Evolutionary conservation across 2,797 vertebrate genomes (phyloP).

Genomic region (Craterocephalus amniculus): DNA sequence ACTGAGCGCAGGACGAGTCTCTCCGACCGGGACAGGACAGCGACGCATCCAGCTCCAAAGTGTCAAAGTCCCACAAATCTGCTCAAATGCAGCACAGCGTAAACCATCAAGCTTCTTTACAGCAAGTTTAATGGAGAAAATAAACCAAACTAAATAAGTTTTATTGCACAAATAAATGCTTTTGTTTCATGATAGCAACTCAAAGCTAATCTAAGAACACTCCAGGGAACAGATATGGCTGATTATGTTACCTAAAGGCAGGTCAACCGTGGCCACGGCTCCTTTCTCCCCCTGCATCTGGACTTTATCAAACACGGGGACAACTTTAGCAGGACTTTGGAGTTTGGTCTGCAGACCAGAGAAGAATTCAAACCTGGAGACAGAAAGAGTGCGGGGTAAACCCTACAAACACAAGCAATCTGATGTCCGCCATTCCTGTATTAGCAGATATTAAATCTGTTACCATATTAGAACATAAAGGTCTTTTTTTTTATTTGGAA

Average conservation of each 20-base stretch:
- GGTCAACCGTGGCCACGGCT: constrained; percentile 69
- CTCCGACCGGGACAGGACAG: constrained; percentile 81
- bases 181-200: not conserved
- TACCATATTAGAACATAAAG: no score
- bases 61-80: constrained; percentile 68
- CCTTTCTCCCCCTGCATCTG: constrained; percentile 82
- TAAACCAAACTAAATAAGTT: not conserved
- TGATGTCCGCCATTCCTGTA: no score
- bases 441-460: no score
- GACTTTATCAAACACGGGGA: constrained; percentile 78
- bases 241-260: constrained; percentile 71
- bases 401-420: not conserved
- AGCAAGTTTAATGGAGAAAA: not conserved
- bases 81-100: not conserved
- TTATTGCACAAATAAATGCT: not conserved
- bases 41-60: constrained; percentile 79
- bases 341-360: constrained; percentile 69
- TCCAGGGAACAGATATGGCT: not conserved
- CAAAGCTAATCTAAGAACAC: not conserved
- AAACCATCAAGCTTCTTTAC: not conserved
- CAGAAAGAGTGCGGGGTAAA: not conserved
- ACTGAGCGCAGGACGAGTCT: constrained; percentile 80
- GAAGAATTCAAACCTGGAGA: constrained; percentile 81
- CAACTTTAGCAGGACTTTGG: constrained; percentile 60
- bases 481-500: no score